phyloP scores from a whole-genome alignment of 2,888 invertebrate species.

The Ophioninae sp. region DNA sequence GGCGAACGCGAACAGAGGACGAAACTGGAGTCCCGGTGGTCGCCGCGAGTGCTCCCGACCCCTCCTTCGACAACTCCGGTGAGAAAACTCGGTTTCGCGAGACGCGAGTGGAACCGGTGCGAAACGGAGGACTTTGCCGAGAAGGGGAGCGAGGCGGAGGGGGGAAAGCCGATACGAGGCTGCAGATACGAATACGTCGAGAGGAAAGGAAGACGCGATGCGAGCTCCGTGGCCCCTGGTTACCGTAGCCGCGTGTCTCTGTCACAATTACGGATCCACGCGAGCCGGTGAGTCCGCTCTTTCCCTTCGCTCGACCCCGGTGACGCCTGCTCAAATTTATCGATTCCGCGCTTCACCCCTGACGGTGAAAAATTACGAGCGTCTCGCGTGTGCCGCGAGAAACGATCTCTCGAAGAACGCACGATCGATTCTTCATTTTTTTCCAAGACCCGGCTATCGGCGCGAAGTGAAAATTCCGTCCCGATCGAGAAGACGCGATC shows the following conservation, averaged over 20 bases:
- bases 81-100: slow-evolving; percentile 41
- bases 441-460: background rate
- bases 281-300: slow-evolving; percentile 68
- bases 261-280: slow-evolving; percentile 65
- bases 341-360: background rate
- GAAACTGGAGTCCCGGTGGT: slow-evolving; percentile 20
- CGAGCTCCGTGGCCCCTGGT: slow-evolving; percentile 66
- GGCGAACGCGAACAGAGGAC: background rate
- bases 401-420: background rate
- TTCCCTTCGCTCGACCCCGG: background rate
- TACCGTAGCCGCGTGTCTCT: slow-evolving; percentile 66
- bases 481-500: background rate
- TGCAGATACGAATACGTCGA: slow-evolving; percentile 21
- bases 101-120: slow-evolving; percentile 40
- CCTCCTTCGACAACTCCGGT: slow-evolving; percentile 49
- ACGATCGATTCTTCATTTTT: background rate
- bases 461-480: background rate
- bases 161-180: background rate
- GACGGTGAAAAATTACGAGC: background rate
- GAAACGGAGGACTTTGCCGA: slow-evolving; percentile 34
- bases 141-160: background rate
- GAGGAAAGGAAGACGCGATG: slow-evolving; percentile 46
- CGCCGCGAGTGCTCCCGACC: slow-evolving; percentile 42
- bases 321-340: background rate
- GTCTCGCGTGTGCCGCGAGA: background rate